Evolutionary conservation across 1,140 invertebrate genomes (phyloP), one percentile per base, ranked within the genome.

Genomic region (Drosophila nebulosa): DNA sequence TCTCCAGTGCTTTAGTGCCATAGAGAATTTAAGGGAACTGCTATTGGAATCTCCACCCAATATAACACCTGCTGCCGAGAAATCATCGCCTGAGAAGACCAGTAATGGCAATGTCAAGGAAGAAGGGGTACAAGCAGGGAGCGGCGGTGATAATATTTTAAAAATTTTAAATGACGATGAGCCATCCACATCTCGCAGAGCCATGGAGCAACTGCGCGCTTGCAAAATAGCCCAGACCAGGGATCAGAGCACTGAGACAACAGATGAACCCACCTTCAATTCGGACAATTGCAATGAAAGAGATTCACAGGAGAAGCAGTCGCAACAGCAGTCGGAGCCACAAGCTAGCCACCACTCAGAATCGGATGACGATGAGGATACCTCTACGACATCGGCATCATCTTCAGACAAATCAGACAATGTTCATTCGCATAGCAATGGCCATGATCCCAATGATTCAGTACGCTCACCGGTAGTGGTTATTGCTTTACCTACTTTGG

Each of bases 1-100:
- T 90, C 92, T 95, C 14, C 93, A 94, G 36, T 94, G 94, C 65
- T 94, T 96, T 58, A 94, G 94, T 71, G 93, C 93, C 64, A 92
- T 94, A 36, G 91, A 92, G 27, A 92, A 91, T 4, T 91, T 96
- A n/a, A 93, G 92, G 21, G 93, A 94, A 86, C 81, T 96, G 16
- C 94, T 94, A 69, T 78, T 95, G 50, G 93, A 94, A 67, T 92
- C 92, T 32, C 92, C 93, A 2, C 81, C 60, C 4, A 71, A 75
- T 71, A 55, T 76, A 51, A 68, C 39, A 46, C 3, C 16, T 18
- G 39, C 2, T 21, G 7, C 16, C 1, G 63, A 75, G 42, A 26
- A 27, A 16, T 9, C 50, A 1, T 30, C 21, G 2, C n/a, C 55
- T 2, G 42, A 46, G 4, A 80, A 79, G 26, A 27, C 52, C 1